These are phyloP conservation scores for Dermatemys mawii DNA, from an alignment of 2,113 vertebrate genomes.

Conservation along the genomic window DNA sequence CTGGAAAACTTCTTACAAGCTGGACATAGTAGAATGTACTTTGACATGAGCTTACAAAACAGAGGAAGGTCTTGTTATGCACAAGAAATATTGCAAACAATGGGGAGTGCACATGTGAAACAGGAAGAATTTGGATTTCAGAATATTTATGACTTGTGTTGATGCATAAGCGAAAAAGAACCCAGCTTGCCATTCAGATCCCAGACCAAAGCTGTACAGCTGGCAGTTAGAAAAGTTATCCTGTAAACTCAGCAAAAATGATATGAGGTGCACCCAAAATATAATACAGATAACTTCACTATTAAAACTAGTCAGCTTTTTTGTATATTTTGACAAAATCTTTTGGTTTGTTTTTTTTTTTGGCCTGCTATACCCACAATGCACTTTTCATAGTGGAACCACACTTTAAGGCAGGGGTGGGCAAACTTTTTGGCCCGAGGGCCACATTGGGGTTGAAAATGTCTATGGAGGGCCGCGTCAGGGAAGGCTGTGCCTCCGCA, in stretches of 20 bases:
- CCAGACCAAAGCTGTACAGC: neutral
- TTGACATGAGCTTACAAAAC: neutral
- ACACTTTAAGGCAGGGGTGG: neutral
- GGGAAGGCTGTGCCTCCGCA: no score
- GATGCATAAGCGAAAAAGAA: neutral
- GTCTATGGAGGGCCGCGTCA: no score
- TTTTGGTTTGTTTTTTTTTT: neutral
- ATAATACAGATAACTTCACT: fast-evolving
- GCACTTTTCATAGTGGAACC: neutral
- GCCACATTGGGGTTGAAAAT: no score
- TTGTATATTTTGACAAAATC: neutral
- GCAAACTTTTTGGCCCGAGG: no score
- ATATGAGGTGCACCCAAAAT: fast-evolving
- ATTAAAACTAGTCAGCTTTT: neutral
- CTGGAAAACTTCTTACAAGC: neutral
- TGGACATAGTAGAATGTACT: neutral
- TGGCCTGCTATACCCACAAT: neutral
- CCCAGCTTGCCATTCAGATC: neutral
- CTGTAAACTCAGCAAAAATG: neutral
- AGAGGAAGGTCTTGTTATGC: neutral
- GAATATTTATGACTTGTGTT: neutral
- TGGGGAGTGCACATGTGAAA: neutral
- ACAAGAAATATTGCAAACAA: neutral
- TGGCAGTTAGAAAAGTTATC: neutral
- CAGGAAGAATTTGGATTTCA: neutral